Percentiles rank a stretch among this genome's conserved stretches.
Conservation (phyloP, 2,888 invertebrate genomes). For the Eupeodes luniger region DNA sequence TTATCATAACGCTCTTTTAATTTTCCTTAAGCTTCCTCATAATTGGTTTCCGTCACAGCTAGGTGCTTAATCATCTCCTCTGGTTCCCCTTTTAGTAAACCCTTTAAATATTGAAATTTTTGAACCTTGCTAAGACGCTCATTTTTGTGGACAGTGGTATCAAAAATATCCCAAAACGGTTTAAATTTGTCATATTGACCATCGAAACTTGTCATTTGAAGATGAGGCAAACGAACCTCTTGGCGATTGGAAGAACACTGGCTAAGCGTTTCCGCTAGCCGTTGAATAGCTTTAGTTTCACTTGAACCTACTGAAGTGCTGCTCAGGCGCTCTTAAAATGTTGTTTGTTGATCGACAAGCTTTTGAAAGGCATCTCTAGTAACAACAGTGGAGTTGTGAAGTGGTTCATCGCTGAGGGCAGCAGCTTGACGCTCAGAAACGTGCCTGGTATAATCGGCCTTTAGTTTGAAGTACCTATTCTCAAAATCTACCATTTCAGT, state of each 20-base stretch:
- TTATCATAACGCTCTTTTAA: background rate
- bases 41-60: slow-evolving; percentile 52
- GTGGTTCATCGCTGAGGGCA: background rate
- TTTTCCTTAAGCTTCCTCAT: slow-evolving; percentile 37
- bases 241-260: no score
- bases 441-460: no score
- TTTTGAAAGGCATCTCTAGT: background rate
- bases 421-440: no score
- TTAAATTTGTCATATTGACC: slow-evolving; percentile 1
- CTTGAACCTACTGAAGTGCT: slow-evolving; percentile 2
- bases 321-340: background rate
- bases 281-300: background rate
- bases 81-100: slow-evolving; percentile 39
- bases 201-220: background rate
- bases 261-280: background rate
- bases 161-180: slow-evolving; percentile 25
- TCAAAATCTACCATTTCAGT: background rate
- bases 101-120: slow-evolving; percentile 8
- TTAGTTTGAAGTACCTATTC: no score
- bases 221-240: background rate
- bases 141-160: no score
- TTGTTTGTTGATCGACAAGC: background rate
- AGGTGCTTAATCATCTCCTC: slow-evolving; percentile 40
- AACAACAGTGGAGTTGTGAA: background rate
- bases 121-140: no score